Evolutionary conservation across 2,797 vertebrate species (phyloP).

Genomic region (Malacoctenus gilli): DNA sequence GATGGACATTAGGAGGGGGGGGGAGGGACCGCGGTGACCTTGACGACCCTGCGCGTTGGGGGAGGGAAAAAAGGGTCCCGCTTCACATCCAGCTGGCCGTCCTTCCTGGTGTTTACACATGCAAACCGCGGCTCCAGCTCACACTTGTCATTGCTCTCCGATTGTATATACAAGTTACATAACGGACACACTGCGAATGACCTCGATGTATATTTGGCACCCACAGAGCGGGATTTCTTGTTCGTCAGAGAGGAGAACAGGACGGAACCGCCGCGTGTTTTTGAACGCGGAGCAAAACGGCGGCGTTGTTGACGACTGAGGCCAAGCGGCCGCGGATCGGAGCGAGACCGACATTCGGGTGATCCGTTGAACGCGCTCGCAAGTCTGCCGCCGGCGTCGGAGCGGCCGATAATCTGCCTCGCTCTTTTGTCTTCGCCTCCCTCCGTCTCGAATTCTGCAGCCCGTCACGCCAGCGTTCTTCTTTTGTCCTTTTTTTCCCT

Average conservation of each 20-base stretch:
- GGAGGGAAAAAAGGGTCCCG: not conserved
- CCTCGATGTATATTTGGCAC: not conserved
- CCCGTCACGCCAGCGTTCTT: conserved; percentile 14
- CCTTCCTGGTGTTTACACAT: not conserved
- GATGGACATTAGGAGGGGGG: not conserved
- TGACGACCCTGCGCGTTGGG: not conserved
- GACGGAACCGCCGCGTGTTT: too few relatives aligned
- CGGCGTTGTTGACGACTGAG: too few relatives aligned
- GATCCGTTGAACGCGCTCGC: too few relatives aligned
- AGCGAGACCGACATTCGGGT: too few relatives aligned
- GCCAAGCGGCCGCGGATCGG: too few relatives aligned
- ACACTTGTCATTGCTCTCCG: not conserved
- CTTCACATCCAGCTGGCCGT: not conserved
- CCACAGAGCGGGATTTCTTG: not conserved
- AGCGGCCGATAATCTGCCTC: not conserved
- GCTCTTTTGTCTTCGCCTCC: conserved; percentile 30
- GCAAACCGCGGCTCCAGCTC: not conserved
- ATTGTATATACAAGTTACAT: not conserved
- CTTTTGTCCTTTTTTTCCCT: conserved; percentile 43
- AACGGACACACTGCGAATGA: not conserved
- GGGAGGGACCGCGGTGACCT: not conserved
- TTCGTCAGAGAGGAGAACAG: not conserved
- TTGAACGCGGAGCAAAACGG: too few relatives aligned
- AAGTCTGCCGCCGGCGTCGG: too few relatives aligned
- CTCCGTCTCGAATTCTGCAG: conserved; percentile 25